Base-by-base conservation (phyloP, 2,113 vertebrate genomes). In the Hyperopisus bebe region DNA sequence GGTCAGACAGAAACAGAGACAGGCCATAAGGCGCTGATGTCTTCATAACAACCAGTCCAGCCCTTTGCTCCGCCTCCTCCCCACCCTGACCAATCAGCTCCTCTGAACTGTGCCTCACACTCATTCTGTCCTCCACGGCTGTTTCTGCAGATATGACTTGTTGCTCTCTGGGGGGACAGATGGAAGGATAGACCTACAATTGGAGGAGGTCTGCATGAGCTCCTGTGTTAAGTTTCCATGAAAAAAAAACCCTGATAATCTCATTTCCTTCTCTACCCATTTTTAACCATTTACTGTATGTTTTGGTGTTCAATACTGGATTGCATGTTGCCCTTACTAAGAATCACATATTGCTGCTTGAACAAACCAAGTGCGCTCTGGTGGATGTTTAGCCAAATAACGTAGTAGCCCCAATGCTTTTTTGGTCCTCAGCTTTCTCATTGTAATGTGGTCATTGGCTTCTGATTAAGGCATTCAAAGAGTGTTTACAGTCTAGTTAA, bases 61-160 rank as follows among this genome's bases (percentile, higher is more conserved):
- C 89, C 85, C 82, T 86, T 77, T 80, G 39, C 27, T 86, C 19
- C 51, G 87, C 35, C 89, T 88, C 90, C 88, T 86, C 93, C 86
- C 58, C 90, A 92, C 95, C 93, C 90, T 95, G 94, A 92, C 95
- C 92, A 96, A 96, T 95, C 92, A 39, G 89, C 93, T 92, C 94
- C 93, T 92, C 47, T 89, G 83, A 90, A 90, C 93, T 85, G 90
- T 58, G 7, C 90, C 88, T 88, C 88, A 74, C 89, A 84, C 90
- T 89, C 62, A 9, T 35, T 77, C 91, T 89, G 89, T 91, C 92
- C 90, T 92, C 84, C 86, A 90, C 88, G 91, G 93, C 91, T 93
- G 91, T 93, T 93, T 17, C 91, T 90, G 24, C 58, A 88, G 82
- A 89, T 93, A 95, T 95, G 95, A 96, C 95, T 95, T 93, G 90